phyloP scores from a whole-genome alignment of 2,797 vertebrate genomes.

The Rhinogobio ventralis region DNA sequence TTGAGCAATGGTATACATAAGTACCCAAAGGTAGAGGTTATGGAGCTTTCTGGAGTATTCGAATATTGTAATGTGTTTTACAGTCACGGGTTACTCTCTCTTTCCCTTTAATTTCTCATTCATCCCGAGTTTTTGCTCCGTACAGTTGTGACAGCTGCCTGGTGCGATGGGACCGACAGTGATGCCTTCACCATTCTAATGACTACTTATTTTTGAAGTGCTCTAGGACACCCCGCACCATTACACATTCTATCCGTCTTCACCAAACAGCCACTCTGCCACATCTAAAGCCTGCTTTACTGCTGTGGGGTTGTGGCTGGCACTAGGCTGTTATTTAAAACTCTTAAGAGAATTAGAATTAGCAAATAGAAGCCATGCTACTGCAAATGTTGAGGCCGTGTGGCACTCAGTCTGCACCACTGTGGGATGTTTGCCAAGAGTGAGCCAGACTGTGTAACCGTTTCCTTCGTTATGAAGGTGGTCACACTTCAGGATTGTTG shows the following conservation, averaged over 20 bases:
- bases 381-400: constrained; percentile 19
- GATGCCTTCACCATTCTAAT: constrained; percentile 60
- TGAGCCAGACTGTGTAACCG: background rate
- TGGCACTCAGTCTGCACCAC: constrained; percentile 29
- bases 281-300: constrained; percentile 54
- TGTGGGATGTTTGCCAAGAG: constrained; percentile 38
- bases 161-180: constrained; percentile 50
- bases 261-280: constrained; percentile 26
- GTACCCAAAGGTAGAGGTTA: constrained; percentile 37
- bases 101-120: constrained; percentile 39
- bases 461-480: constrained; percentile 4
- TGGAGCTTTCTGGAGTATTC: constrained; percentile 34
- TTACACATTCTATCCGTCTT: constrained; percentile 49
- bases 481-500: constrained; percentile 25
- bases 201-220: constrained; percentile 49
- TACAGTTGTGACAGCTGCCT: constrained; percentile 57
- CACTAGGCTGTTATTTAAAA: constrained; percentile 55
- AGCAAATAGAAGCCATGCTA: constrained; percentile 39
- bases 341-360: constrained; percentile 47
- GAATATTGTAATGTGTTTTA: constrained; percentile 51
- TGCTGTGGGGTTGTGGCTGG: constrained; percentile 36
- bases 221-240: constrained; percentile 35
- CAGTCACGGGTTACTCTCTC: constrained; percentile 45
- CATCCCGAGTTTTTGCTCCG: constrained; percentile 32
- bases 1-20: constrained; percentile 39